A percentile compares a stretch with the other conserved stretches of the same genome.
Evolutionary conservation across 2,797 vertebrate genomes (phyloP).

Genomic region (Diceros bicornis): DNA sequence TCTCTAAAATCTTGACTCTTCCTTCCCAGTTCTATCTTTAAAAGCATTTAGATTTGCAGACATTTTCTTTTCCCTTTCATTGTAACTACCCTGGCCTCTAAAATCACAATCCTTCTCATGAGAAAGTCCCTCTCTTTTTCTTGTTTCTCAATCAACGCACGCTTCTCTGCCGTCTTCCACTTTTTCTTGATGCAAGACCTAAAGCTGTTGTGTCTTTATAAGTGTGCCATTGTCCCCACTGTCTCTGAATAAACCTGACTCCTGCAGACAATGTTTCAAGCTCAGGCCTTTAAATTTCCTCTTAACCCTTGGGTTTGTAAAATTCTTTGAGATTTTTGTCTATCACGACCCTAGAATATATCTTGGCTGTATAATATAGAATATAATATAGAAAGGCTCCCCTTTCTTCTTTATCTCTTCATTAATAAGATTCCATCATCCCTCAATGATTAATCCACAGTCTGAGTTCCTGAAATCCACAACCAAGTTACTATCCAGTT

Average conservation of each 20-base stretch:
- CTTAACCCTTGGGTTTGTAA: not conserved
- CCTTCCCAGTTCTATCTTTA: not conserved
- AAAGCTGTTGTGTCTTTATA: not conserved
- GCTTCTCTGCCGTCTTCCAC: not conserved
- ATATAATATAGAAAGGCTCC: too few relatives aligned
- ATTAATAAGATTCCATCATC: not conserved
- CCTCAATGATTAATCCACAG: not conserved
- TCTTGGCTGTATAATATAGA: not conserved
- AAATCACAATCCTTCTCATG: not conserved
- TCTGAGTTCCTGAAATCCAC: not conserved
- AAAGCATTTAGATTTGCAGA: not conserved
- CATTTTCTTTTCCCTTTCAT: not conserved
- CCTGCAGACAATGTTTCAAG: not conserved
- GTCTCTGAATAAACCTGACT: slow-evolving; percentile 24
- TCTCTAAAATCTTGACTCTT: slow-evolving; percentile 24
- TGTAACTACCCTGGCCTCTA: not conserved
- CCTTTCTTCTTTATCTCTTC: not conserved
- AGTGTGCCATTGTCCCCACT: not conserved
- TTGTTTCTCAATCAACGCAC: not conserved
- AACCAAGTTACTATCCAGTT: not conserved
- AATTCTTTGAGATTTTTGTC: slow-evolving; percentile 45
- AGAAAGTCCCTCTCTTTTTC: not conserved
- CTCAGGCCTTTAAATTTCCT: not conserved
- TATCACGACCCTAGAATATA: not conserved
- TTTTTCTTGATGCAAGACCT: not conserved